Percentiles rank a stretch among this genome's conserved stretches.
Evolutionary conservation across 2,888 invertebrate genomes (phyloP).

Genomic region (Scaptomyza caliginosa): DNA sequence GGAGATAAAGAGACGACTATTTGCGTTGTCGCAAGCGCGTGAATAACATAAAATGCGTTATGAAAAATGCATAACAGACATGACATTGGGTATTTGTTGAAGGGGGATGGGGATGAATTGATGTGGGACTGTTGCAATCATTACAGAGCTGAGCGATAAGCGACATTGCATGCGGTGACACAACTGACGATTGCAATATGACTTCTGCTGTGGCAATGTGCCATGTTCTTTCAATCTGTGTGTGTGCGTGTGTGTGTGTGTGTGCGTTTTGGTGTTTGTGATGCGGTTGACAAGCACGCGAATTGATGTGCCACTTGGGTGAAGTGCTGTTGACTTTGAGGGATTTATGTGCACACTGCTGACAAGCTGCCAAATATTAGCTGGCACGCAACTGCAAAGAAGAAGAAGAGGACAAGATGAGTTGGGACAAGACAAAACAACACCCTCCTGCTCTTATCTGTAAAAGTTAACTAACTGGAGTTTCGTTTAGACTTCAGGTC

Average conservation of each 20-base stretch:
- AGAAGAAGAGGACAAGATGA: not conserved
- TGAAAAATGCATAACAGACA: constrained; percentile 55
- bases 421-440: not conserved
- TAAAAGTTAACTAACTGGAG: constrained; percentile 17
- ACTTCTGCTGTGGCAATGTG: constrained; percentile 45
- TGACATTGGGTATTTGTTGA: constrained; percentile 12
- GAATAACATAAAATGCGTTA: constrained; percentile 59
- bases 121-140: constrained; percentile 60
- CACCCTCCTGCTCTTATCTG: constrained; percentile 1
- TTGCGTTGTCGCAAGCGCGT: constrained; percentile 25
- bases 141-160: constrained; percentile 78
- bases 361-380: constrained; percentile 73
- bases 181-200: constrained; percentile 76
- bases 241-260: not conserved
- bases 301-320: constrained; percentile 78
- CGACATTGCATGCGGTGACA: constrained; percentile 76
- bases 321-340: constrained; percentile 73
- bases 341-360: constrained; percentile 68
- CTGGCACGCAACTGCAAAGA: constrained; percentile 35
- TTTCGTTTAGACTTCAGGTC: constrained; percentile 28
- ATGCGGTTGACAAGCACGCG: constrained; percentile 65
- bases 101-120: not conserved
- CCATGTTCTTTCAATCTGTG: constrained; percentile 31
- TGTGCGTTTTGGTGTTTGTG: constrained; percentile 8
- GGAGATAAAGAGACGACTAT: constrained; percentile 3